Evolutionary conservation across 2,113 vertebrate species (phyloP), one percentile per base, ranked within the genome.

Genomic region (Polypterus senegalus): DNA sequence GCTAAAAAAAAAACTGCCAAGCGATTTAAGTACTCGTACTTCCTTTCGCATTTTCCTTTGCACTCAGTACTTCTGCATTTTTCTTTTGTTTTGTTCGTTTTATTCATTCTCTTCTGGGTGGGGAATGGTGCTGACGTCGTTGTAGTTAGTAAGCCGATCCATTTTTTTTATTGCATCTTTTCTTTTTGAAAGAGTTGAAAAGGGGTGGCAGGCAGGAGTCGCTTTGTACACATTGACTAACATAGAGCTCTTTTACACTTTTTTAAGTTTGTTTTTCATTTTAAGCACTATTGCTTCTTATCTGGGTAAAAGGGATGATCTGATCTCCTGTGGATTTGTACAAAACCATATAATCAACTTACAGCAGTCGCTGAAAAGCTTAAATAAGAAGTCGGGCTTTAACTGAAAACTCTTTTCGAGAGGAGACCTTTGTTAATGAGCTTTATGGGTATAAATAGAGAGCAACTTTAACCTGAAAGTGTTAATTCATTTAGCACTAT

Each of bases 261-360:
- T 66, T 49, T 69, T 67, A 67, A 27, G 11, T 60, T 54, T 27
- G 65, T 74, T 68, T 59, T 49, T 74, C 68, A 71, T 60, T 73
- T 57, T 68, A 67, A 69, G 3, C 8, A 53, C 9, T 57, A 57
- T 70, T 70, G 69, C 66, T 73, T 76, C 66, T 60, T 68, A 4
- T n/a, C 67, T 68, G 70, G 69, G 62, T 69, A 69, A 72, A 64
- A 61, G 7, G 64, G 10, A 60, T 46, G 46, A 9, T 58, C 57
- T 66, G 47, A 46, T 55, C 54, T 63, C 54, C 61, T 60, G 48
- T 66, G 53, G 58, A 48, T 66, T 57, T 61, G 27, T 27, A 27
- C 27, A 27, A 27, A 27, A 27, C 27, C 1, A 27, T 27, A 27
- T 27, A 27, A 27, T 27, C 27, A 27, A 27, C 27, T 27, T 27